Evolutionary conservation across 1,140 invertebrate genomes (phyloP), one percentile per base, ranked within the genome.

Genomic region (Drosophila albomicans): DNA sequence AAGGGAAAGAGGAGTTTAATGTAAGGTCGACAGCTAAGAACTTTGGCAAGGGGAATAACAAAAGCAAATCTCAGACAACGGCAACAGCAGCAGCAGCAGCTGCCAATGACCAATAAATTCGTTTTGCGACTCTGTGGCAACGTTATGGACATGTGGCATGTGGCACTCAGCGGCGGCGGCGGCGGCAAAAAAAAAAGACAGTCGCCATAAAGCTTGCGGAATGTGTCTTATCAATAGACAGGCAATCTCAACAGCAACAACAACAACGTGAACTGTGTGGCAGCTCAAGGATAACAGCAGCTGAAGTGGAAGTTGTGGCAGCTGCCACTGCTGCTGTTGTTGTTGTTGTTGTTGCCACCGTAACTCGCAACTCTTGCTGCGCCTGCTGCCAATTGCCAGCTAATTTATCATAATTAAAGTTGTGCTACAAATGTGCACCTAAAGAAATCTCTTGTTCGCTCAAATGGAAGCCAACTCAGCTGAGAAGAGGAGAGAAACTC

Each of bases 251-350:
- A 38, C 35, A 8, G 7, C 46, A 15, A 43, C 54, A 49, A 32
- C 64, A 46, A 7, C 54, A 49, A 15, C 20, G n/a, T 10, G 30
- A 32, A 54, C 54, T 68, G 48, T 43, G 49, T 69, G 72, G 67
- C 66, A 75, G 66, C 66, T 75, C 72, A 75, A 70, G 72, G 72
- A 75, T 75, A 75, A 75, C 64, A 74, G 58, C 66, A 57, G 57
- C 71, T 11, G 57, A 8, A 54, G 51, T 35, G 8, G 57, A 45
- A 65, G 20, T 66, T 35, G n/a, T 16, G 20, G 32, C 65, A 75
- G 72, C 57, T 73, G 63, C 45, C 43, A 4, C 16, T 16, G 71
- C 56, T 72, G 63, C 45, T 13, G 20, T 32, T 20, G 49, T 5
- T 10, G 46, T 10, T 25, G 48, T 25, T 49, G 16, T 20, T 20